Evolutionary conservation across 2,113 vertebrate genomes (phyloP), one percentile per base, ranked within the genome.

Genomic region (Calidris pygmaea): DNA sequence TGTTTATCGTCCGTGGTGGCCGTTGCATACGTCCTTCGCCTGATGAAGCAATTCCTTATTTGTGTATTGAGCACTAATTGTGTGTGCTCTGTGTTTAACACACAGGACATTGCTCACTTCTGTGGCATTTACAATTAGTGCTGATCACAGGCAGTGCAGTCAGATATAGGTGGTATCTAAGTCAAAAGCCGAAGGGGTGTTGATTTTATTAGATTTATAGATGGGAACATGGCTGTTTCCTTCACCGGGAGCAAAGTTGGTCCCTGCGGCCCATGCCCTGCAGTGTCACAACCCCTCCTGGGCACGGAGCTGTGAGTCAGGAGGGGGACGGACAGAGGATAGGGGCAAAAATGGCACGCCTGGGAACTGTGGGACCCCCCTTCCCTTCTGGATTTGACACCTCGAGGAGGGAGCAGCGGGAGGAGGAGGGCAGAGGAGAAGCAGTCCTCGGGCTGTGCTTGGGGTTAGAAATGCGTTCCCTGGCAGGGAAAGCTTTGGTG

Each of bases 201-300:
- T 75, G 88, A 58, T 87, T 90, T 81, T 88, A 10, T 92, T 87
- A 68, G 81, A 78, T 24, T 43, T 74, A 1, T 7, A 75, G 56
- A 22, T n/a, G 15, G 32, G 52, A 62, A 67, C n/a, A 50, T 79
- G 47, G 35, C 26, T 72, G 1, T 50, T 87, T 37, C 30, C 74
- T 87, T 85, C 43, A 53, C 34, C 26, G 3, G 45, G 15, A 86
- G 34, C 41, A 59, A 32, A 41, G 22, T 65, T 83, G 41, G n/a
- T 72, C 48, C 24, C 16, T 80, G 37, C 11, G 2, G 16, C 0
- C 0, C 9, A 26, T 0, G 0, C 21, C 5, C 21, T 71, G 37
- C 1, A 5, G n/a, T 55, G 41, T 74, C 19, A n/a, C 45, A 73
- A 45, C 22, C 18, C 30, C 16, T 56, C 16, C 27, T 55, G 66